Evolutionary conservation across 2,888 invertebrate species (phyloP).

Genomic region (Apantesis nais): DNA sequence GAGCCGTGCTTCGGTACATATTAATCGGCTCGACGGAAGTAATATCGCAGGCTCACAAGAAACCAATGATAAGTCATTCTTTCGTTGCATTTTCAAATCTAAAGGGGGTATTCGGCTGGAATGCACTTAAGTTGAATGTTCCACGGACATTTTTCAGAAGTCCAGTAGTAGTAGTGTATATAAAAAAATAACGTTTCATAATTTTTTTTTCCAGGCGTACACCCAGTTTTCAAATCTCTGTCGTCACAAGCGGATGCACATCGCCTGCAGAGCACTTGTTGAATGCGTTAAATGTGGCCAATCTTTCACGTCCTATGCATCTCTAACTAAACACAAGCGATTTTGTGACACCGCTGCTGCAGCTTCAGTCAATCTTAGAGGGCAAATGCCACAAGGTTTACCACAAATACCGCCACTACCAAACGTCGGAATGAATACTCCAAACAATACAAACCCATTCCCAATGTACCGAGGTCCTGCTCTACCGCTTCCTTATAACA

Average conservation of each 20-base stretch:
- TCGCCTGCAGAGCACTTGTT: constrained; percentile 96
- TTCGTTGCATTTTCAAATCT: too few relatives aligned
- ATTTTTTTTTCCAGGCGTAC: constrained; percentile 89
- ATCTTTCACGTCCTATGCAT: constrained; percentile 95
- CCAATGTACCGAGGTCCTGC: constrained; percentile 89
- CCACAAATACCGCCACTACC: constrained; percentile 73
- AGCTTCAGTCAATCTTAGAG: constrained; percentile 74
- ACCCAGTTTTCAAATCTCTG: constrained; percentile 99
- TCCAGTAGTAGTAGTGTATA: neutral
- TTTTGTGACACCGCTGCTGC: constrained; percentile 95
- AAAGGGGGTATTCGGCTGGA: too few relatives aligned
- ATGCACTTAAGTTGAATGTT: neutral
- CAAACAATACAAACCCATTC: constrained; percentile 86
- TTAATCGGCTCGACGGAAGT: too few relatives aligned
- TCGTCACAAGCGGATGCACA: constrained; percentile 99
- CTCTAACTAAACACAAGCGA: constrained; percentile 97
- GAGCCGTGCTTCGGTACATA: too few relatives aligned
- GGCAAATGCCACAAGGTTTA: constrained; percentile 75
- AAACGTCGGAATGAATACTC: constrained; percentile 77
- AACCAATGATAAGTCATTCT: too few relatives aligned
- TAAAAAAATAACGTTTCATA: constrained; percentile 1
- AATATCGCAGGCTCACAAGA: too few relatives aligned
- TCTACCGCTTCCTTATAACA: constrained; percentile 87
- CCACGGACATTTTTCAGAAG: too few relatives aligned
- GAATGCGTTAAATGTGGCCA: constrained; percentile 98